Evolutionary conservation across 1,140 invertebrate genomes (phyloP).

Genomic region (Heliconius congener): DNA sequence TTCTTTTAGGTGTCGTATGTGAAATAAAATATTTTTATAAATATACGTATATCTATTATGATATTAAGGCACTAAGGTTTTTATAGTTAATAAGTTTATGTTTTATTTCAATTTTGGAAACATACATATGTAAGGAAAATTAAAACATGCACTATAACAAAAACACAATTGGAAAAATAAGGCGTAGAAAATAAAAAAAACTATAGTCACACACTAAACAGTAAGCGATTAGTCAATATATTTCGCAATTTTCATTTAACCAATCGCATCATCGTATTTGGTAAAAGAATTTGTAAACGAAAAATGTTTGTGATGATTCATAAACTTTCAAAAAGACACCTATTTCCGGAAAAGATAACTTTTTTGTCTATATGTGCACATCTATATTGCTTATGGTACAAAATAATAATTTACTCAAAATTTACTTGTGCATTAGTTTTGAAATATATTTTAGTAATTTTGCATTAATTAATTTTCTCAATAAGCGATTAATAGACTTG

Average conservation of each 20-base stretch:
- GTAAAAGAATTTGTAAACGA: conserved; percentile 52
- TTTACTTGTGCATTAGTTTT: neutral
- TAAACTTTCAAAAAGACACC: conserved; percentile 75
- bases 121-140: too few relatives aligned
- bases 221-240: conserved; percentile 46
- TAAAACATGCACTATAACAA: too few relatives aligned
- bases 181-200: neutral
- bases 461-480: neutral
- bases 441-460: neutral
- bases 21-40: too few relatives aligned
- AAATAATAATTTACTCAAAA: neutral
- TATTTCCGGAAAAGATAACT: conserved; percentile 73
- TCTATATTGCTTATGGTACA: conserved; percentile 45
- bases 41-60: too few relatives aligned
- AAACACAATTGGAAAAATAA: neutral
- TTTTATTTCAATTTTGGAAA: too few relatives aligned
- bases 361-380: conserved; percentile 46
- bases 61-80: too few relatives aligned
- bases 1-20: too few relatives aligned
- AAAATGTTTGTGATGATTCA: conserved; percentile 71
- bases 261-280: conserved; percentile 46
- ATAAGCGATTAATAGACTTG: neutral
- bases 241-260: conserved; percentile 23
- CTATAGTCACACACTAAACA: conserved; percentile 1
- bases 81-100: too few relatives aligned